phyloP scores from a whole-genome alignment of 1,140 invertebrate genomes.

The Pygmarrhopalites habei region DNA sequence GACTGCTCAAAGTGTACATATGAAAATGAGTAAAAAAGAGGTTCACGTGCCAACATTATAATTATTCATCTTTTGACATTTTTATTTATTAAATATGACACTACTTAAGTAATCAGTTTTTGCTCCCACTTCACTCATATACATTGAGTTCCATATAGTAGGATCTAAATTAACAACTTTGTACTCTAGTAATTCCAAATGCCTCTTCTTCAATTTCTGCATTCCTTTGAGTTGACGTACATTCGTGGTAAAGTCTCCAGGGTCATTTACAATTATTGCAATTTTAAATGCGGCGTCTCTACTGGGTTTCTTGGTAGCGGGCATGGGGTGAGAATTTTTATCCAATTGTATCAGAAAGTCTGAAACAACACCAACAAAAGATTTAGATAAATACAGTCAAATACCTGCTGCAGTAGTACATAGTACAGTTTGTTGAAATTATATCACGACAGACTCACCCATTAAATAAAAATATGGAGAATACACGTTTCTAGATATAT shows the following conservation, averaged over 20 bases:
- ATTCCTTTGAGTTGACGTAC: constrained; percentile 38
- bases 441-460: too few species aligned
- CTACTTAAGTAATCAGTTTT: constrained; percentile 46
- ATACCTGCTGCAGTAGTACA: too few species aligned
- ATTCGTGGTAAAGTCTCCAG: constrained; percentile 27
- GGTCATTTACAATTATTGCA: constrained; percentile 31
- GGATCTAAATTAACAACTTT: constrained; percentile 49
- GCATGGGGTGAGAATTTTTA: constrained; percentile 27
- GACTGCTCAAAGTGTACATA: too few species aligned
- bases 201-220: constrained; percentile 43
- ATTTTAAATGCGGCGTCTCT: constrained; percentile 21
- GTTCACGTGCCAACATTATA: too few species aligned
- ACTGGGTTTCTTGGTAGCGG: too few species aligned
- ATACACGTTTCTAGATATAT: constrained; percentile 33
- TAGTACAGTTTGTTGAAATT: too few species aligned
- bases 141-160: constrained; percentile 52
- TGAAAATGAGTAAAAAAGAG: too few species aligned
- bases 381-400: too few species aligned
- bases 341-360: constrained; percentile 41
- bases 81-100: constrained; percentile 36
- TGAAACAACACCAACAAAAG: constrained; percentile 23
- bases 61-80: too few species aligned
- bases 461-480: constrained; percentile 42
- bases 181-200: constrained; percentile 56
- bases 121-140: constrained; percentile 42